A percentile compares a stretch with the other conserved stretches of the same genome.
phyloP scores from a whole-genome alignment of 2,888 invertebrate genomes.

The Tillus elongatus region DNA sequence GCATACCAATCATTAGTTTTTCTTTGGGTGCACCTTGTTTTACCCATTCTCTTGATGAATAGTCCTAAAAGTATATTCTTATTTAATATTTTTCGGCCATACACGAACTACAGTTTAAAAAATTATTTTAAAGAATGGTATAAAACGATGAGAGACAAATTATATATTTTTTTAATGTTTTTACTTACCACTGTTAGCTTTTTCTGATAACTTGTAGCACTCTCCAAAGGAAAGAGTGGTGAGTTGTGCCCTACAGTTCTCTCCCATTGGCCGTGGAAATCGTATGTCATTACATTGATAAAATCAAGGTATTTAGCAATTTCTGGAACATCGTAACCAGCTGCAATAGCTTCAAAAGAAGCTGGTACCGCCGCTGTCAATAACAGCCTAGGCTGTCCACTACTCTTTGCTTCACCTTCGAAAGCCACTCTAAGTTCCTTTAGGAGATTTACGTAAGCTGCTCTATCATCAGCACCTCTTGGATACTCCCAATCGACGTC shows the following conservation, averaged over 20 bases:
- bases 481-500: constrained; percentile 95
- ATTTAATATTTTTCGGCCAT: background rate
- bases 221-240: constrained; percentile 79
- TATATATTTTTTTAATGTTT: too few species aligned
- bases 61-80: constrained; percentile 53
- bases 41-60: constrained; percentile 85
- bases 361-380: constrained; percentile 84
- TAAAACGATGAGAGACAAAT: too few species aligned
- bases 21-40: constrained; percentile 89
- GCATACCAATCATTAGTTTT: constrained; percentile 90
- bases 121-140: too few species aligned
- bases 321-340: constrained; percentile 89
- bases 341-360: constrained; percentile 86
- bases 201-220: constrained; percentile 84
- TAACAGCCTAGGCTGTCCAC: constrained; percentile 61
- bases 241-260: constrained; percentile 88
- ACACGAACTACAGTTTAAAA: too few species aligned
- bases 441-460: constrained; percentile 73
- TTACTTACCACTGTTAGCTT: constrained; percentile 77
- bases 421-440: constrained; percentile 85
- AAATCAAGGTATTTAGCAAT: constrained; percentile 89
- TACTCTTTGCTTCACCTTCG: constrained; percentile 81
- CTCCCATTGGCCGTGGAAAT: constrained; percentile 94
- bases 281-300: constrained; percentile 92
- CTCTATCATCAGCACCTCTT: constrained; percentile 77